Conservation (phyloP, 2,888 invertebrate genomes). For the Agrotis puta region DNA sequence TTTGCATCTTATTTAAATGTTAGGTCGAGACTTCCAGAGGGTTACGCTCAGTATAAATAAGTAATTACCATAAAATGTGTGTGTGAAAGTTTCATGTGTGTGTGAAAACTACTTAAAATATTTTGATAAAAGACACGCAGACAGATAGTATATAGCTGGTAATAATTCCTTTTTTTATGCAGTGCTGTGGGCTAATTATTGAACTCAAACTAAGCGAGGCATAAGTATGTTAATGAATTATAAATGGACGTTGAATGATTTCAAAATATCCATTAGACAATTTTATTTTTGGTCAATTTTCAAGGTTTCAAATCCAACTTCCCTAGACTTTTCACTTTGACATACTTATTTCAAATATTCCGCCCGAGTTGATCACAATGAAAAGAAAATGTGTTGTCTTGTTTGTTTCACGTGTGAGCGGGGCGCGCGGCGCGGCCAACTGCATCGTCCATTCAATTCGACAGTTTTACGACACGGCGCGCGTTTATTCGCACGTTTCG, state of each 20-base stretch:
- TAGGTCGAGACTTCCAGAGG: background rate
- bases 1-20: background rate
- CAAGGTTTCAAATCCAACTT: too few relatives aligned
- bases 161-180: too few relatives aligned
- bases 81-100: too few relatives aligned
- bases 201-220: too few relatives aligned
- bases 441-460: conserved; percentile 81
- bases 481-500: conserved; percentile 85
- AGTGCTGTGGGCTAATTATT: too few relatives aligned
- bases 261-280: background rate
- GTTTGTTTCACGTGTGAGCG: conserved; percentile 64
- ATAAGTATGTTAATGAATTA: background rate
- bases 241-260: background rate
- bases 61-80: background rate
- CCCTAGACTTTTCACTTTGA: background rate
- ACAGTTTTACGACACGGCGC: conserved; percentile 84
- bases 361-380: conserved; percentile 47
- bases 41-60: background rate
- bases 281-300: too few relatives aligned
- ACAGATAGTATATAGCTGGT: too few relatives aligned
- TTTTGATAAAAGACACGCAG: too few relatives aligned
- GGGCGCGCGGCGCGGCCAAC: conserved; percentile 70
- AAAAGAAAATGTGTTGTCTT: conserved; percentile 62
- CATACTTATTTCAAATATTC: conserved; percentile 31
- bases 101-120: too few relatives aligned